Base-by-base conservation (phyloP, 2,797 vertebrate species). In the Peromyscus eremicus region DNA sequence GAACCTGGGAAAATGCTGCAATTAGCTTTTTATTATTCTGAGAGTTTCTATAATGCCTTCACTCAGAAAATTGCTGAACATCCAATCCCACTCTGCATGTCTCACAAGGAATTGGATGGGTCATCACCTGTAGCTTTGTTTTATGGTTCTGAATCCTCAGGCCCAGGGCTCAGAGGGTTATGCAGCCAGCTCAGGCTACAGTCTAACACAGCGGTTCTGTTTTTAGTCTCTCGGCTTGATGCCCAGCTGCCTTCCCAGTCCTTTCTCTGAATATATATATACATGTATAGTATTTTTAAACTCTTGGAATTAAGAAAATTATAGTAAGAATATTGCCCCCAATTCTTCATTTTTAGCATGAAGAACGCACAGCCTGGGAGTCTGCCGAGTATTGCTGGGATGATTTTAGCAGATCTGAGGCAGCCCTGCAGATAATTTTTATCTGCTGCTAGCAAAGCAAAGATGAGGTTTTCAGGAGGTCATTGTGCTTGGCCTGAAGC, bases 221-320 rank as follows among this genome's bases (percentile, higher is more conserved):
- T 95, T 92, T 89, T 49, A 96, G 68, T 66, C 73, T 94, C 90
- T 95, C 40, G 79, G 73, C 60, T 43, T 49, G 57, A 60, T 29
- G 37, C 76, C 85, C 95, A 96, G 92, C 89, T 97, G 89, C 71
- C 49, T 84, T 49, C 37, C 43, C 46, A 34, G 29, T 64, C 62
- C 75, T 96, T 80, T 79, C 34, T 80, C 73, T 95, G 77, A 84
- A 92, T 57, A 70, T n/a, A 68, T n/a, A 68, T 3, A 49, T n/a
- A 37, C 21, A 66, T 32, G 29, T 32, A 68, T 68, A 66, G 60
- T 92, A n/a, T 95, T 95, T 95, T 91, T 95, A 96, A 97, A 90
- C 68, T 29, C 71, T 89, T 64, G 27, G 84, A 95, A 92, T 97
- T 97, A 94, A 93, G 93, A 96, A 96, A 97, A 96, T 96, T 95